Conservation (phyloP, 1,140 invertebrate species). For the Myzus persicae region DNA sequence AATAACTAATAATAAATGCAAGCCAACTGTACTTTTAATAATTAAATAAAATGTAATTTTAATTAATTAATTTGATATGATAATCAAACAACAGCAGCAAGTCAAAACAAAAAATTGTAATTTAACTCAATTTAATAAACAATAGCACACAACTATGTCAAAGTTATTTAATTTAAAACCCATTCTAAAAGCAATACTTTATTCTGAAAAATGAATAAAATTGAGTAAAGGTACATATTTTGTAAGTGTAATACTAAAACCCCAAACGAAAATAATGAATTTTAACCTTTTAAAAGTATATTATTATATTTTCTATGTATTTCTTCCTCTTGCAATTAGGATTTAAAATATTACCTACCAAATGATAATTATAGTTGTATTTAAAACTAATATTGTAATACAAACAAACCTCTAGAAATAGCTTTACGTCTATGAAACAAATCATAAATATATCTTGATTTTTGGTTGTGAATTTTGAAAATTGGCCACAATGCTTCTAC, state of each 20-base stretch:
- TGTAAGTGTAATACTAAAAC: too few species aligned
- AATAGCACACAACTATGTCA: too few species aligned
- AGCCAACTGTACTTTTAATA: neutral
- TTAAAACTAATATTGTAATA: neutral
- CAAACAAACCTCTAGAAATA: constrained; percentile 80
- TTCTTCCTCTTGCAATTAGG: too few species aligned
- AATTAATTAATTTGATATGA: neutral
- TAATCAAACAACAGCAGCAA: neutral
- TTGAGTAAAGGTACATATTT: too few species aligned
- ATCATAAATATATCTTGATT: constrained; percentile 97
- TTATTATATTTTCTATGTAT: too few species aligned
- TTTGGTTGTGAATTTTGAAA: constrained; percentile 98
- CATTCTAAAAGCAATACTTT: too few species aligned
- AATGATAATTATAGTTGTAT: neutral
- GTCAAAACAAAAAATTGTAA: neutral
- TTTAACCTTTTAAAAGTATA: too few species aligned
- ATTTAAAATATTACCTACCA: too few species aligned
- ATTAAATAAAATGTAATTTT: neutral
- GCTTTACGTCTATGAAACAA: constrained; percentile 95
- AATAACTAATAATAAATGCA: neutral
- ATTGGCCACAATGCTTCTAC: constrained; percentile 99
- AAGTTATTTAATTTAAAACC: too few species aligned
- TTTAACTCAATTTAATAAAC: neutral
- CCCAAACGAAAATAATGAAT: too few species aligned
- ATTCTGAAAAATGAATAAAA: too few species aligned